Base-by-base conservation (phyloP, 2,797 vertebrate species). In the Syngnathus rostellatus region DNA sequence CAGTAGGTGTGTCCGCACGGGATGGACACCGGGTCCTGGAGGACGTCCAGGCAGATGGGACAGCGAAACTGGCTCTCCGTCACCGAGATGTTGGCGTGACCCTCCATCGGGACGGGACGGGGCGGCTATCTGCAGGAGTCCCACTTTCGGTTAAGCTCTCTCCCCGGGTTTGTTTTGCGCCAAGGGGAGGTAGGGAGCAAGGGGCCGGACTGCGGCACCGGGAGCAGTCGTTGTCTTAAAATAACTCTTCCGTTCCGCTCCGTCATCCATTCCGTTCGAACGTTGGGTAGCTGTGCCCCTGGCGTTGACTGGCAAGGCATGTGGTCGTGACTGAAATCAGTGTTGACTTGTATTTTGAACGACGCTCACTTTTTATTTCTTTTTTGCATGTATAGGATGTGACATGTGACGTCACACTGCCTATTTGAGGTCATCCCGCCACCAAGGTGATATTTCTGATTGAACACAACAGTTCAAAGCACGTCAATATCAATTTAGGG, bases 1-100 rank as follows among this genome's bases (percentile, higher is more conserved):
- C 91, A 93, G 86, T 93, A 93, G 73, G 89, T 93, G 85, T 93
- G 92, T 40, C 92, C 90, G 9, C 92, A 93, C 17, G 89, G 85
- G 0, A 90, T 92, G 65, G 91, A 92, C 78, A 90, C 90, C 0
- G 91, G 92, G 66, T 87, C 75, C 31, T 25, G 64, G 65, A 92
- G 88, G 39, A 90, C 79, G 69, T 92, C 91, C 78, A 92, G 81
- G 77, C 92, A 93, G 68, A 93, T 82, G 31, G 91, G 87, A 64
- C 92, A 92, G 50, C 89, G 64, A 75, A 92, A 84, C 80, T 91
- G 90, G 61, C 83, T 88, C 78, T 91, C 89, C 0, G 85, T 81
- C 59, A 90, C 87, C 19, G 87, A 88, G 75, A 89, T 89, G 9
- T 81, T 88, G 6, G 86, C 84, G 60, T 85, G 80, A 54, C 85